phyloP scores from a whole-genome alignment of 2,888 invertebrate genomes.

The Sminthurinus aureus region DNA sequence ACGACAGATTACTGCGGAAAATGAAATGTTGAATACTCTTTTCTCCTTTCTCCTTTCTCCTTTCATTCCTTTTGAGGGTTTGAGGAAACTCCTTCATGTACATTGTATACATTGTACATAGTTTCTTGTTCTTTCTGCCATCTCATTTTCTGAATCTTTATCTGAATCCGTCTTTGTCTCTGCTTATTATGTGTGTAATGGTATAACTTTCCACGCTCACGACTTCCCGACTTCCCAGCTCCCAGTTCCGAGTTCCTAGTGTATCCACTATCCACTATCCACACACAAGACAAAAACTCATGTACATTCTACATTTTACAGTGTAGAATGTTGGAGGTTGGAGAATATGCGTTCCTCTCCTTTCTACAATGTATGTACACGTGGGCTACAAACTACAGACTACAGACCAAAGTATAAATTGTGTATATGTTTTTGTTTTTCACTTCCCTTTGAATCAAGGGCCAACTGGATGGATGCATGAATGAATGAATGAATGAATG shows the following conservation, averaged over 20 bases:
- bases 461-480: no score
- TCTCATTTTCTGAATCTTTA: not conserved
- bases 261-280: not conserved
- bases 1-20: slow-evolving; percentile 28
- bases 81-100: no score
- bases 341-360: no score
- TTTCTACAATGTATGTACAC: not conserved
- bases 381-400: no score
- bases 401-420: not conserved
- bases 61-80: not conserved
- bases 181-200: slow-evolving; percentile 1
- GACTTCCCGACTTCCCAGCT: no score
- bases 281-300: not conserved
- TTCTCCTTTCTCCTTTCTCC: not conserved
- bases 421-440: not conserved
- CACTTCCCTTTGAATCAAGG: not conserved
- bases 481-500: no score
- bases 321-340: no score
- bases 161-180: not conserved
- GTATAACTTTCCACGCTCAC: not conserved
- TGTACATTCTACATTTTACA: no score
- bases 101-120: no score
- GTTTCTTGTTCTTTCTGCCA: not conserved
- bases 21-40: slow-evolving; percentile 24
- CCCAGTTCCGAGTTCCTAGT: no score